These are phyloP conservation scores for Tetramorium parvispinum DNA, from an alignment of 1,140 invertebrate genomes.

Conservation along the genomic window DNA sequence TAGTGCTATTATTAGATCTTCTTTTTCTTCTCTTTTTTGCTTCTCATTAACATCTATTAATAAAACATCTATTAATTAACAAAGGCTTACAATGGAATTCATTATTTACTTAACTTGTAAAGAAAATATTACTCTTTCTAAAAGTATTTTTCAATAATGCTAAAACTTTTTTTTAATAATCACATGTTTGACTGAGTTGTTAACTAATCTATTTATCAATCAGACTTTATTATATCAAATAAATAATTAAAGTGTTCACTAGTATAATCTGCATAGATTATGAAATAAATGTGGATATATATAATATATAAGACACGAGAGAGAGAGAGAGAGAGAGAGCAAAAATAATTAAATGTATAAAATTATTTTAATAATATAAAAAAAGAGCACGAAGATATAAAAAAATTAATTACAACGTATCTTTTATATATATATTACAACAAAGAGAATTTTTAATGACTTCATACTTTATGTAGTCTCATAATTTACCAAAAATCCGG, in stretches of 20 bases:
- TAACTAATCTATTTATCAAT: conserved; percentile 18
- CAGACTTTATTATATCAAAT: neutral
- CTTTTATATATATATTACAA: neutral
- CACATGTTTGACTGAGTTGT: neutral
- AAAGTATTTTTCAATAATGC: neutral
- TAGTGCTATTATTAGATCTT: neutral
- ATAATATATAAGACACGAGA: neutral
- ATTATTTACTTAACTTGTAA: neutral
- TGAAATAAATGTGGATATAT: neutral
- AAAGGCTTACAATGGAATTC: neutral
- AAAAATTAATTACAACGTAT: neutral
- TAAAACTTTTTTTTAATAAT: neutral
- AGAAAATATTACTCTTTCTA: neutral
- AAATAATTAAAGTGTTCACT: conserved; percentile 5
- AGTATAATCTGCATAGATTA: conserved; percentile 3
- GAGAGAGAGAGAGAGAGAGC: no score
- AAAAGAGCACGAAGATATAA: neutral
- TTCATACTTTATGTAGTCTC: neutral
- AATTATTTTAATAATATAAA: conserved; percentile 23
- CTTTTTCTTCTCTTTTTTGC: no score
- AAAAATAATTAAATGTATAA: neutral
- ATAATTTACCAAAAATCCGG: neutral
- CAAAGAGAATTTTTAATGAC: neutral
- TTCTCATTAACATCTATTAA: neutral
- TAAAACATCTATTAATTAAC: neutral